Conservation (phyloP, 1,140 invertebrate genomes). For the Cherax destructor region DNA sequence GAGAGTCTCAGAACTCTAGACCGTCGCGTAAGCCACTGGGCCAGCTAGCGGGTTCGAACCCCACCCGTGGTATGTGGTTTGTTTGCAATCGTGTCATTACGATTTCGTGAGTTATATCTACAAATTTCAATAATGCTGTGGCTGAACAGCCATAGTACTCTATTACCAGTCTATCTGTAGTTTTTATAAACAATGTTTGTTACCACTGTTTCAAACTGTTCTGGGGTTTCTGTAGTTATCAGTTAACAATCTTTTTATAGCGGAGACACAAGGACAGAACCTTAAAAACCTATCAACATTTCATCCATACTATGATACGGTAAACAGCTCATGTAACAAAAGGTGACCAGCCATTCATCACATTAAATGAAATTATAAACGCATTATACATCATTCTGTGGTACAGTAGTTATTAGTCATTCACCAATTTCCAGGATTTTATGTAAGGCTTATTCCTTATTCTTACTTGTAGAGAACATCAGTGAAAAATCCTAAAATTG, state of each 20-base stretch:
- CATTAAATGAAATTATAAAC: slow-evolving; percentile 56
- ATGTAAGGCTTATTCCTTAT: background rate
- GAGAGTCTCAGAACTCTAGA: no score
- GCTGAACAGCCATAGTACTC: no score
- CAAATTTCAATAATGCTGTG: background rate
- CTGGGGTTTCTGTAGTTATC: slow-evolving; percentile 23
- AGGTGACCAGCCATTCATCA: slow-evolving; percentile 54
- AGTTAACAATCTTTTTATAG: slow-evolving; percentile 5
- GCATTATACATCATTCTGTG: slow-evolving; percentile 59
- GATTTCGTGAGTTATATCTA: no score
- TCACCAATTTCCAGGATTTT: slow-evolving; percentile 10
- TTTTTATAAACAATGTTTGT: no score
- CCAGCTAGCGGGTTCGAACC: no score
- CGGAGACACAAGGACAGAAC: slow-evolving; percentile 26
- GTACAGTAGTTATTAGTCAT: slow-evolving; percentile 34
- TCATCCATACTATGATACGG: slow-evolving; percentile 53
- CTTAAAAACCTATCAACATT: slow-evolving; percentile 66
- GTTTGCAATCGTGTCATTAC: no score
- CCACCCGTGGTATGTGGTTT: no score
- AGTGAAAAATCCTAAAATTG: slow-evolving; percentile 31
- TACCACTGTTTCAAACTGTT: background rate
- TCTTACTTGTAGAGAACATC: slow-evolving; percentile 27
- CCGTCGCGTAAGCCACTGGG: no score
- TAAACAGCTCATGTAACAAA: slow-evolving; percentile 62
- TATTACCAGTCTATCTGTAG: no score